Conservation (phyloP, 2,113 vertebrate species). For the Aptenodytes patagonicus region DNA sequence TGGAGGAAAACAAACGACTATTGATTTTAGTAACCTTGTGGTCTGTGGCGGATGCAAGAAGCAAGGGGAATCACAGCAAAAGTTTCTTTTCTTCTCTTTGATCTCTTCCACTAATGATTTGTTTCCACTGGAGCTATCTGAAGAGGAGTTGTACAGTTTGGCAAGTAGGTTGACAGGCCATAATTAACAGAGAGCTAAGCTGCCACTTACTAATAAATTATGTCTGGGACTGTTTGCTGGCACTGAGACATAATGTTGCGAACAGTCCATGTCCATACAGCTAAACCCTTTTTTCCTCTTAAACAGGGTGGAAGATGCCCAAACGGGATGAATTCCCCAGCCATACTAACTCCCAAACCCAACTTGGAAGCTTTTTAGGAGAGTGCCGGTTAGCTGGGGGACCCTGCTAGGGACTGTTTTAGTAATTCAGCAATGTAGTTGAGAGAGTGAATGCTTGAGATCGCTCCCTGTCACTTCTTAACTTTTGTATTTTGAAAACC, state of each 20-base stretch:
- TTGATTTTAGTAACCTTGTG: not conserved
- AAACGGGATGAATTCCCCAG: not conserved
- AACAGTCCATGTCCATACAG: not conserved
- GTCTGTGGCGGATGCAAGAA: not conserved
- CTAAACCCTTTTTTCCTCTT: not conserved
- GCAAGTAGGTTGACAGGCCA: not conserved
- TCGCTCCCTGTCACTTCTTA: not conserved
- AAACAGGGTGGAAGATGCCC: not conserved
- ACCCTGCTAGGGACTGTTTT: not conserved
- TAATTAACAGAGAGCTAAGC: not conserved
- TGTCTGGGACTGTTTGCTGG: not conserved
- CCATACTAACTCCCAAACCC: not conserved
- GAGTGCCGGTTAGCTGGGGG: accelerated
- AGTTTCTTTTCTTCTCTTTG: not conserved
- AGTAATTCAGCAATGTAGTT: not conserved
- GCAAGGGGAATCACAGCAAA: not conserved
- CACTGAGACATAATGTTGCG: accelerated
- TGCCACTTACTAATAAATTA: not conserved
- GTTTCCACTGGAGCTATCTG: not conserved
- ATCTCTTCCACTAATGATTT: not conserved
- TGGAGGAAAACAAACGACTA: not conserved
- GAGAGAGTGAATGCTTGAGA: not conserved
- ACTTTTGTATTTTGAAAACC: not conserved
- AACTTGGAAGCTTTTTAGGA: not conserved
- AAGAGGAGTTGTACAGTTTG: not conserved